These are phyloP conservation scores for Mellivora capensis DNA, from an alignment of 2,113 vertebrate genomes.

Conservation along the genomic window DNA sequence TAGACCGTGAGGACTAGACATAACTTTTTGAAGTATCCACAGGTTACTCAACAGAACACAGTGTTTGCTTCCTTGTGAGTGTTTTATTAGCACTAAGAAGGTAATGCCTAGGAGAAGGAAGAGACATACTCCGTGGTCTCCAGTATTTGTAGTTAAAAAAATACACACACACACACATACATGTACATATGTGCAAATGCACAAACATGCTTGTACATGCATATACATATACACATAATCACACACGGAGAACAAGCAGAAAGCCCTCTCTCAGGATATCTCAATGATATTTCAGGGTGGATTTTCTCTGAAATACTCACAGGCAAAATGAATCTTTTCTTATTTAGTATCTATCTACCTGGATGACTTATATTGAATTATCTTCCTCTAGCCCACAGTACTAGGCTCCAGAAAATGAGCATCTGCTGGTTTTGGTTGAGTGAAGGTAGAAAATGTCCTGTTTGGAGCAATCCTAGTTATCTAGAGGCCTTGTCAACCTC, in stretches of 20 bases:
- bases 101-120: background rate
- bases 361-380: background rate
- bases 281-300: background rate
- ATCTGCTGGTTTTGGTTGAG: background rate
- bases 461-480: background rate
- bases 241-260: background rate
- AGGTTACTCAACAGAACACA: background rate
- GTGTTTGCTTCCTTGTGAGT: conserved; percentile 9
- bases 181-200: too few species aligned
- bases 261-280: background rate
- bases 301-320: background rate
- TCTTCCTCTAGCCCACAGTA: background rate
- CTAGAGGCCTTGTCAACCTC: background rate
- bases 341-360: background rate
- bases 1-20: background rate
- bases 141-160: background rate
- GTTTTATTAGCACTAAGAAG: background rate
- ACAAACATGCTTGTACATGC: background rate
- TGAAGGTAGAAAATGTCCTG: background rate
- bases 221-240: background rate
- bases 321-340: background rate
- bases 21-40: conserved; percentile 57
- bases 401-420: background rate
- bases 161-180: background rate
- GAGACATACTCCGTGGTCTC: background rate